Evolutionary conservation across 2,113 vertebrate genomes (phyloP).

Genomic region (Apodemus speciosus): DNA sequence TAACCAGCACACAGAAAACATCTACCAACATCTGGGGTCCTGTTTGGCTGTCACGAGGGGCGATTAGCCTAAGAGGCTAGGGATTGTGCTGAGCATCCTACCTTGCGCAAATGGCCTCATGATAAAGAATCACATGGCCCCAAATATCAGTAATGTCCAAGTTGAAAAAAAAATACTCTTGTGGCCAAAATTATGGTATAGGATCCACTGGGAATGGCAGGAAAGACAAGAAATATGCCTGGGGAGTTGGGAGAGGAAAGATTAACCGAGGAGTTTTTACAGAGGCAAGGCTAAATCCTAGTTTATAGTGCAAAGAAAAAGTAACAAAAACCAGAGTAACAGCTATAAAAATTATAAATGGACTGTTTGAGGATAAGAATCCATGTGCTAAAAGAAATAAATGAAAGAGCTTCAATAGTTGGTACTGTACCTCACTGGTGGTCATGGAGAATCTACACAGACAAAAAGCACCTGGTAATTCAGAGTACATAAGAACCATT

Average conservation of each 20-base stretch:
- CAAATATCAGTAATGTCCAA: background rate
- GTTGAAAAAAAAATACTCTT: background rate
- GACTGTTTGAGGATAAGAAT: background rate
- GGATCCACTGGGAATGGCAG: accelerated
- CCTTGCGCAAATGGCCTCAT: background rate
- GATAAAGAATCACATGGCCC: background rate
- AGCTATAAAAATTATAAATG: accelerated
- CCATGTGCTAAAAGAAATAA: background rate
- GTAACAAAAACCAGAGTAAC: background rate
- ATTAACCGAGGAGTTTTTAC: background rate
- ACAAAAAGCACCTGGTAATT: background rate
- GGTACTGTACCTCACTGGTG: background rate
- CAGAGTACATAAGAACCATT: background rate
- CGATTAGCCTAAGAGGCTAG: background rate
- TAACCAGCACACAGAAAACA: background rate
- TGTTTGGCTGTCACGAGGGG: background rate
- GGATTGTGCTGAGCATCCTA: background rate
- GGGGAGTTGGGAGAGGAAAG: background rate
- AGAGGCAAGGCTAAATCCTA: background rate
- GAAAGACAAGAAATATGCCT: background rate
- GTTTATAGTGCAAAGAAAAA: background rate
- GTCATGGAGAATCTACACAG: background rate
- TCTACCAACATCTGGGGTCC: background rate
- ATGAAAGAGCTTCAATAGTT: background rate
- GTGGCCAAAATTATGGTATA: background rate